Conservation (phyloP, 2,113 vertebrate genomes). For the Narcine bancroftii region DNA sequence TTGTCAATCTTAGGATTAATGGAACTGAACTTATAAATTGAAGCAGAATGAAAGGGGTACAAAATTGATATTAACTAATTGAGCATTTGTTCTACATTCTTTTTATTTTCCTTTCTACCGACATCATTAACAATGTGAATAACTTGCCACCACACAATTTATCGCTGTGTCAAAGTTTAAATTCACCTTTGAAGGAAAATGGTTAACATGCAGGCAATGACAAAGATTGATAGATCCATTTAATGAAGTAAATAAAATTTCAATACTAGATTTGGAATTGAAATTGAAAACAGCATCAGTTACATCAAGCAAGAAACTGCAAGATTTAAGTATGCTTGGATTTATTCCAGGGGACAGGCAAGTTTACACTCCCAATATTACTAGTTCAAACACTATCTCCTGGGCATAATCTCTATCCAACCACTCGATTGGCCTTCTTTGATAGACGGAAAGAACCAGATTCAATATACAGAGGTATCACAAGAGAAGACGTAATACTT, state of each 20-base stretch:
- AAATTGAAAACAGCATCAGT: not conserved
- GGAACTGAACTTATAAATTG: not conserved
- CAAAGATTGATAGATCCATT: not conserved
- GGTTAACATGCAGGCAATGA: not conserved
- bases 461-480: too few species aligned
- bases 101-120: not conserved
- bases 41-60: not conserved
- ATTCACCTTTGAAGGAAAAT: not conserved
- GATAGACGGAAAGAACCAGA: not conserved
- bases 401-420: not conserved
- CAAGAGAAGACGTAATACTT: too few species aligned
- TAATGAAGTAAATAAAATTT: slow-evolving; percentile 2
- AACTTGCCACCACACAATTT: not conserved
- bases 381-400: not conserved
- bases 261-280: not conserved
- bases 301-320: not conserved
- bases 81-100: not conserved
- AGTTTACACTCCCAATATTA: not conserved
- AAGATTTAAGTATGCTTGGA: not conserved
- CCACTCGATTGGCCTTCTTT: not conserved
- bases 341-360: not conserved
- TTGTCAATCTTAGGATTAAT: not conserved
- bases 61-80: not conserved
- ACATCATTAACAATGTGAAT: too few species aligned
- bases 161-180: not conserved